phyloP scores from a whole-genome alignment of 2,888 invertebrate species.

The Lobophora halterata region DNA sequence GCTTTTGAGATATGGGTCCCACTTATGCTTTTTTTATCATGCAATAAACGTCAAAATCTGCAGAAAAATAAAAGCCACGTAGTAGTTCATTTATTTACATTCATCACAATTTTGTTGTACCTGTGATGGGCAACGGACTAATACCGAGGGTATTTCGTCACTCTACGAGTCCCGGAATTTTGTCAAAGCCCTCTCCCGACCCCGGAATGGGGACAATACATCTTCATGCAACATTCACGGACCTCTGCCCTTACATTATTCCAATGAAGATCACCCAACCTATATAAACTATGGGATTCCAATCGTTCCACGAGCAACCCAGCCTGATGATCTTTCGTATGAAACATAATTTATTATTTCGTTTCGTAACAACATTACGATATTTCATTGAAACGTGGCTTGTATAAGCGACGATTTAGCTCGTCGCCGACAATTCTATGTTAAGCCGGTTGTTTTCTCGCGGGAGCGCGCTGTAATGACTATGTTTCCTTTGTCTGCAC shows the following conservation, averaged over 20 bases:
- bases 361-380: too few species aligned
- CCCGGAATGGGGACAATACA: constrained; percentile 59
- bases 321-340: constrained; percentile 29
- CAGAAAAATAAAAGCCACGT: constrained; percentile 24
- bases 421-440: constrained; percentile 35
- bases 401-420: too few species aligned
- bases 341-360: constrained; percentile 27
- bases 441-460: constrained; percentile 47
- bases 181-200: constrained; percentile 61
- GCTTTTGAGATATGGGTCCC: too few species aligned
- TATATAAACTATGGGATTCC: constrained; percentile 58
- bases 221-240: constrained; percentile 68
- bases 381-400: too few species aligned
- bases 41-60: too few species aligned
- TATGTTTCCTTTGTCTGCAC: constrained; percentile 49
- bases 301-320: constrained; percentile 34
- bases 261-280: constrained; percentile 50
- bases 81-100: constrained; percentile 23
- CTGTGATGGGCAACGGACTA: constrained; percentile 27
- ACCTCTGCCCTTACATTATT: constrained; percentile 54
- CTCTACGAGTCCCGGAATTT: constrained; percentile 47
- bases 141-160: constrained; percentile 29
- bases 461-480: constrained; percentile 45
- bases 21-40: too few species aligned
- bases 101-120: constrained; percentile 28